Base-by-base conservation (phyloP, 2,113 vertebrate genomes). In the Macquaria australasica region DNA sequence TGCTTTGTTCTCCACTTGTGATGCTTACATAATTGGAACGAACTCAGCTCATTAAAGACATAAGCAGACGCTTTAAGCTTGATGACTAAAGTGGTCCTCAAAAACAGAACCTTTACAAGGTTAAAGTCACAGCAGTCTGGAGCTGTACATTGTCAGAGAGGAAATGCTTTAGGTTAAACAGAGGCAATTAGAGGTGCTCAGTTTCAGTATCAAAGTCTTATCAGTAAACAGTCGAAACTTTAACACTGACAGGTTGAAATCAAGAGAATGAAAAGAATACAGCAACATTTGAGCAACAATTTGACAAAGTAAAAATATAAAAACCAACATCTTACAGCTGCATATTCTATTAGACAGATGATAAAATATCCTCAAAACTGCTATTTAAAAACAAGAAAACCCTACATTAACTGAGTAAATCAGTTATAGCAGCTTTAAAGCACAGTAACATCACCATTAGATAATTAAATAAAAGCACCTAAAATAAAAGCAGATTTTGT, bases 11-110 rank as follows among this genome's bases (percentile, higher is more conserved):
- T 37, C 23, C 5, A 71, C 50, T 60, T 91, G 70, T 91, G 69
- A 76, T 83, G 68, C 76, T 51, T 39, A 39, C 43, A 62, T 73
- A 82, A 91, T 68, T 82, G 71, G 31, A 77, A 58, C 71, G 34
- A 90, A 83, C 67, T 86, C 43, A 0, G 69, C 77, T 85, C 62
- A 87, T 86, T 86, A 89, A 84, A 83, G 70, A 77, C 68, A 83
- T 66, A 75, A 84, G 69, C 73, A 85, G 77, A 20, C 11, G 21
- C 72, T 80, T 82, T 64, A 67, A 79, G 86, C 77, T 75, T 73
- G 81, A 85, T 87, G 85, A 79, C 71, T 70, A 73, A 31, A 87
- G 66, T 48, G 63, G 28, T 64, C 11, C 53, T 81, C 39, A 66
- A 83, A 89, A 76, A 62, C 71, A 21, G 51, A 77, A 34, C 23